A percentile compares a stretch with the other conserved stretches of the same genome.
phyloP scores from a whole-genome alignment of 2,888 invertebrate species.

The Lysandra coridon region DNA sequence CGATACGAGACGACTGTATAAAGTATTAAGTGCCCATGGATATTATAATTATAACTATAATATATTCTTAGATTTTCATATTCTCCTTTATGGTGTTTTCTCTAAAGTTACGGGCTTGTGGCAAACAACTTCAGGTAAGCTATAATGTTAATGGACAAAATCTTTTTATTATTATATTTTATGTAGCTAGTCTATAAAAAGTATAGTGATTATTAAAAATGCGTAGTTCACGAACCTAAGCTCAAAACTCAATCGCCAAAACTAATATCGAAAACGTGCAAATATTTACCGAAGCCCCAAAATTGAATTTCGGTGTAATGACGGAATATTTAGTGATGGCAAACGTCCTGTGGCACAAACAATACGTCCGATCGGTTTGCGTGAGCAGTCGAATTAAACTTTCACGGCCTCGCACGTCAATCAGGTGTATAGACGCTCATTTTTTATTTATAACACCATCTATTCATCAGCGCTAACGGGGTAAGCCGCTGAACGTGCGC shows the following conservation, averaged over 20 bases:
- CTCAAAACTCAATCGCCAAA: not conserved
- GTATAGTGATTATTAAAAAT: not conserved
- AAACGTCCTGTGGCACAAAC: conserved; percentile 33
- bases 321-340: conserved; percentile 10
- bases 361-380: conserved; percentile 36
- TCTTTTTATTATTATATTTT: too few species aligned
- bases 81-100: too few species aligned
- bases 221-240: not conserved
- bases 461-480: conserved; percentile 37
- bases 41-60: too few species aligned
- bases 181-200: not conserved
- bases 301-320: conserved; percentile 10
- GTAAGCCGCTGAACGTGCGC: conserved; percentile 19
- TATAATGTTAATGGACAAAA: too few species aligned
- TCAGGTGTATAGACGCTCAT: conserved; percentile 39
- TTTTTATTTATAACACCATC: conserved; percentile 40
- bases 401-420: conserved; percentile 45
- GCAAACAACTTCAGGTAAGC: too few species aligned
- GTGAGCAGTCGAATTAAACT: conserved; percentile 43
- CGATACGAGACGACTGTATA: too few species aligned
- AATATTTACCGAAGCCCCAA: conserved; percentile 6
- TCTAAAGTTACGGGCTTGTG: too few species aligned
- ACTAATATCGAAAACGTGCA: conserved; percentile 5
- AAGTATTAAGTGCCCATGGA: too few species aligned
- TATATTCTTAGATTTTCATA: too few species aligned